Conservation (phyloP, 1,140 invertebrate species). For the Piezodorus guildinii region DNA sequence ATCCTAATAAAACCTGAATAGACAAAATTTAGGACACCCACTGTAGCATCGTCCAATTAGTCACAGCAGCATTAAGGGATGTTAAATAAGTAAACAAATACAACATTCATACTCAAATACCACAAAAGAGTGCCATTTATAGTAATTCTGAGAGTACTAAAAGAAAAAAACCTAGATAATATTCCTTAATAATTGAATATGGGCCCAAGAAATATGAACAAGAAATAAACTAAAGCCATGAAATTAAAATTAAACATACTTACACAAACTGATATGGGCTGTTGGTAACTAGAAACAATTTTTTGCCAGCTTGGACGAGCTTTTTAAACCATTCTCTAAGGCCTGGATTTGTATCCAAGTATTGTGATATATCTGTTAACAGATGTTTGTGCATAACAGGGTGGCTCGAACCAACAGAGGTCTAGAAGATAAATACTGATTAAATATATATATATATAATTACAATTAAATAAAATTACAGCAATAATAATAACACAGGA, state of each 20-base stretch:
- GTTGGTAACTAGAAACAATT: constrained; percentile 92
- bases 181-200: too few relatives aligned
- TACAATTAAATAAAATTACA: background rate
- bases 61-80: too few relatives aligned
- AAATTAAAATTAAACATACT: constrained; percentile 36
- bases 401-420: constrained; percentile 79
- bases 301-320: constrained; percentile 62
- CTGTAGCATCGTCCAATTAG: too few relatives aligned
- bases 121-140: too few relatives aligned
- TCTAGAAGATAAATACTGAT: constrained; percentile 44
- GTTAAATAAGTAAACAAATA: too few relatives aligned
- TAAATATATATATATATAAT: constrained; percentile 10
- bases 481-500: background rate
- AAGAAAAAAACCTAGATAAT: too few relatives aligned
- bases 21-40: too few relatives aligned
- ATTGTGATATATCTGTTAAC: constrained; percentile 61
- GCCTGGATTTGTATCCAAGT: constrained; percentile 65
- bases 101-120: too few relatives aligned
- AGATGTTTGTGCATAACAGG: constrained; percentile 83
- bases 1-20: too few relatives aligned
- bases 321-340: constrained; percentile 65
- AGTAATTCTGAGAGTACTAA: too few relatives aligned
- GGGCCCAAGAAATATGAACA: too few relatives aligned
- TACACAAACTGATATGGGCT: constrained; percentile 95
- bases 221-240: too few relatives aligned